Evolutionary conservation across 2,888 invertebrate genomes (phyloP), one percentile per base, ranked within the genome.

Genomic region (Dyspetes luteomarginatus): DNA sequence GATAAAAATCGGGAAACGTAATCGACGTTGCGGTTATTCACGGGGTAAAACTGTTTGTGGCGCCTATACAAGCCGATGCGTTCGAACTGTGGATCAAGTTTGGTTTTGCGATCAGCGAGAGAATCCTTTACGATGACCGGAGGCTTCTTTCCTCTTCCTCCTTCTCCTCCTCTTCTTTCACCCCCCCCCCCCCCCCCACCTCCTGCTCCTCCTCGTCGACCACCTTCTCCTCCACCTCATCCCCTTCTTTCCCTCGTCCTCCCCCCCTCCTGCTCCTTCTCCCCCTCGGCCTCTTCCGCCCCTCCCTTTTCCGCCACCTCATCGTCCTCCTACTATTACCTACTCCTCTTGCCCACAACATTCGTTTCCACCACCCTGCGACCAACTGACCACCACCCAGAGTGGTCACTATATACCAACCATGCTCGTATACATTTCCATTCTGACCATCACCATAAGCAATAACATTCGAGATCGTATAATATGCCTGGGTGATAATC

Each of bases 41-140:
- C 56, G 69, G 58, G 56, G 45, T 58, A 12, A 4, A 12, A 15
- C 55, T 7, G 36, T 36, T 12, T 68, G 60, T 80, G 81, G 81
- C 83, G 81, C 82, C 82, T 84, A 85, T 84, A 77, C 77, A 30
- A 81, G 82, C 82, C 82, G 88, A 86, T 86, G 83, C 86, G 88
- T 88, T 88, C 85, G 85, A 89, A 88, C 89, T 88, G 83, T 87
- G 84, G 84, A 88, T 89, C 89, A 85, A 83, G 87, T 86, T 89
- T 84, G 87, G 87, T 89, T 87, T 89, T 85, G 85, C 87, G 85
- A 82, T 65, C 82, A 75, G 79, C 81, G 83, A 69, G 75, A 64
- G 81, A 86, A 86, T 88, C 88, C 88, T 88, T 82, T 78, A 15
- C 12, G 12, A 12, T 28, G 43, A 58, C 62, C 76, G 48, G 48